These are phyloP conservation scores for Frankliniella fusca DNA, from an alignment of 2,888 invertebrate species.

Conservation along the genomic window DNA sequence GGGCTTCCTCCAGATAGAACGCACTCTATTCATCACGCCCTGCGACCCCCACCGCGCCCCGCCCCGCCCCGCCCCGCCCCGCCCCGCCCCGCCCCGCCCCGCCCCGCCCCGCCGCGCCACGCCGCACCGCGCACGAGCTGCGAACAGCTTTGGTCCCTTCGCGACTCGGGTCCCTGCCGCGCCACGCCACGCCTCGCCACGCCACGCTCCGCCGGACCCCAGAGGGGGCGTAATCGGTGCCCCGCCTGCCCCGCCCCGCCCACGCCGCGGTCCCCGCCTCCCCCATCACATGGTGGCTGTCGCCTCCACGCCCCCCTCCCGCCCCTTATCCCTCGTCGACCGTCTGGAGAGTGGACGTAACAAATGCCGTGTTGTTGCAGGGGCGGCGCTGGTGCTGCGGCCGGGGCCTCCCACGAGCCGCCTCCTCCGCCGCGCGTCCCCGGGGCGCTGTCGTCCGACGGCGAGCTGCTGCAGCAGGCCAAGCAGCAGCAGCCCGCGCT, in stretches of 20 bases:
- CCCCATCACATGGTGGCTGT: too few species aligned
- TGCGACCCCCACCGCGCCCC: neutral
- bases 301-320: neutral
- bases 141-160: neutral
- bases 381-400: neutral
- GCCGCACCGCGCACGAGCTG: neutral
- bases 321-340: neutral
- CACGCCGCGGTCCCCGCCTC: too few species aligned
- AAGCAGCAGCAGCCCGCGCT: neutral
- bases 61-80: neutral
- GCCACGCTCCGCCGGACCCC: too few species aligned
- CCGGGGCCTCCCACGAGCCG: neutral
- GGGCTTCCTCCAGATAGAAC: slow-evolving; percentile 18
- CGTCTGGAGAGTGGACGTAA: neutral
- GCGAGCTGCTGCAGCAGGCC: neutral
- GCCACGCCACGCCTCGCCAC: too few species aligned
- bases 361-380: neutral
- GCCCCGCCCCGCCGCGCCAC: neutral
- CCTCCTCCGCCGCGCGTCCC: neutral
- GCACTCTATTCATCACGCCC: slow-evolving; percentile 8
- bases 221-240: too few species aligned
- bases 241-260: too few species aligned
- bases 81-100: neutral
- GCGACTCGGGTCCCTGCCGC: too few species aligned
- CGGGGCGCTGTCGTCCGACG: neutral